Base-by-base conservation (phyloP, 1,140 invertebrate genomes). In the Idris sp. region DNA sequence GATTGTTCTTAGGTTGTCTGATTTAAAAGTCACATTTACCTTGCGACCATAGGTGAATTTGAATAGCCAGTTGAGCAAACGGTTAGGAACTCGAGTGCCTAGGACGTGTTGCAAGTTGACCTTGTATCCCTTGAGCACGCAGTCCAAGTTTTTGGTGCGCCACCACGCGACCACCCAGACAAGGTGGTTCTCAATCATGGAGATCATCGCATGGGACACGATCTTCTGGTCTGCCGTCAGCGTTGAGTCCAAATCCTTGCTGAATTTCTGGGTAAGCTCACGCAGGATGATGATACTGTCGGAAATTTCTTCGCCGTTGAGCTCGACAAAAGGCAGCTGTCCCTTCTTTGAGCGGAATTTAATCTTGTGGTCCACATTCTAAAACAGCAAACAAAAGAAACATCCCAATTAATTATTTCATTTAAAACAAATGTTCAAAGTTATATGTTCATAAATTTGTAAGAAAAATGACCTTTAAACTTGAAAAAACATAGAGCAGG, bases 281-380 rank as follows among this genome's bases (percentile, higher is more conserved):
- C 93, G 93, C 77, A 98, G 93, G 76, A 98, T 97, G 77, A 96
- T 92, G 33, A 92, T 90, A 79, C 95, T 96, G 84, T 98, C 96
- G 25, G 94, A 92, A 56, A 97, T 95, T 87, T 98, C 95, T 82
- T 96, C 94, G 31, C 96, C 96, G 85, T 98, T 97, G 11, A 98
- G 82, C 86, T 98, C 96, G 36, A 98, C 90, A 85, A 97, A 98
- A 13, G 96, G 96, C 58, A 98, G 86, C 79, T 95, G 94, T 28
- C 96, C 96, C 83, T 97, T 97, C 89, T 96, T 95, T 61, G 96
- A 97, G 77, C 94, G 93, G 89, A 94, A 96, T 82, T 96, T 96
- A 88, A 96, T 92, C 88, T 96, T 96, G 86, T 97, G 96, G 84
- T 97, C 95, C 15, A 97, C 94, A 90, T 97, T 97, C 95, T 97